A percentile compares a stretch with the other conserved stretches of the same genome.
phyloP scores from a whole-genome alignment of 53 echinoderm and acorn worm genomes.

The Mesocentrotus franciscanus region DNA sequence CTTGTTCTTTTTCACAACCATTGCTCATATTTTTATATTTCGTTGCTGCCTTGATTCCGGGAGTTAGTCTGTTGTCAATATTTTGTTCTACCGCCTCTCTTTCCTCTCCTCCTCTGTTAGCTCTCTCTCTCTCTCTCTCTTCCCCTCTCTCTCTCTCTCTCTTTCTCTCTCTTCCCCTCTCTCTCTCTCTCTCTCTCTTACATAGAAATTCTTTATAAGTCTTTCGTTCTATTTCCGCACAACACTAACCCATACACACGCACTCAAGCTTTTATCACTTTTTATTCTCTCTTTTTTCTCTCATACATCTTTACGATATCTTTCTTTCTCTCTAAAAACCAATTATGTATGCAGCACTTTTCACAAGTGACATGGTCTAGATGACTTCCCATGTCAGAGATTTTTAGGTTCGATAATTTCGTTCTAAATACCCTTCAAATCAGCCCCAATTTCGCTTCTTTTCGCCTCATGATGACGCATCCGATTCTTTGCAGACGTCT shows the following conservation, averaged over 20 bases:
- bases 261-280: too few relatives aligned
- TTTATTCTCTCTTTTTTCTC: neutral
- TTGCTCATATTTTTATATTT: too few relatives aligned
- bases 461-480: conserved; percentile 21
- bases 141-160: neutral
- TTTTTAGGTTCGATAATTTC: neutral
- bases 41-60: too few relatives aligned
- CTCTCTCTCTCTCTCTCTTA: neutral
- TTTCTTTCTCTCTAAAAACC: neutral
- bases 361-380: conserved; percentile 21
- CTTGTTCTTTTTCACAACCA: neutral
- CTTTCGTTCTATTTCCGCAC: too few relatives aligned
- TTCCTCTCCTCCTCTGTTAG: neutral
- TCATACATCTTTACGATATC: neutral
- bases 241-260: too few relatives aligned
- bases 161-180: neutral
- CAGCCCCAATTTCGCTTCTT: neutral
- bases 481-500: neutral
- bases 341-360: neutral
- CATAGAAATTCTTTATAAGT: neutral
- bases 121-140: neutral
- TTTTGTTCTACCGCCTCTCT: too few relatives aligned
- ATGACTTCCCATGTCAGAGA: neutral
- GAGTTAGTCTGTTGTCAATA: too few relatives aligned
- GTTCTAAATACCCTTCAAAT: neutral